Evolutionary conservation across 2,888 invertebrate species (phyloP).

Genomic region (Papilio protenor): DNA sequence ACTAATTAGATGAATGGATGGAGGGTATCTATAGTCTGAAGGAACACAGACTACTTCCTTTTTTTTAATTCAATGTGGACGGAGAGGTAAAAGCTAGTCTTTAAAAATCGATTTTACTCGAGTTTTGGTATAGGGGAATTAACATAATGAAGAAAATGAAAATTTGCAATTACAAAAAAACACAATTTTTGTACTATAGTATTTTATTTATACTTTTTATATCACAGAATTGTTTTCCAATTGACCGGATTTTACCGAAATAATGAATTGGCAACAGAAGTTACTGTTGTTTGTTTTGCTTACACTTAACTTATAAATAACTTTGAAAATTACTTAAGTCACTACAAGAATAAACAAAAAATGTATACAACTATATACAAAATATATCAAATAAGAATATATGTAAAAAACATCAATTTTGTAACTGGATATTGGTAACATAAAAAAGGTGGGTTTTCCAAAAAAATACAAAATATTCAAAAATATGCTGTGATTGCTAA

Average conservation of each 20-base stretch:
- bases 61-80: too few species aligned
- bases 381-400: not conserved
- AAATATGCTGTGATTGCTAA: too few species aligned
- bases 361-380: not conserved
- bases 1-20: too few species aligned
- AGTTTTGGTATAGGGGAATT: too few species aligned
- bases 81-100: too few species aligned
- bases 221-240: conserved; percentile 57
- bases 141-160: not conserved
- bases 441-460: not conserved
- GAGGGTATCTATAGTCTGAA: too few species aligned
- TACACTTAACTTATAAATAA: conserved; percentile 19
- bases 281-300: conserved; percentile 31
- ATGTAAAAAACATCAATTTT: not conserved
- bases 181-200: conserved; percentile 36
- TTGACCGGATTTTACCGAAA: conserved; percentile 41
- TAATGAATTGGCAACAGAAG: conserved; percentile 11
- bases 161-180: not conserved
- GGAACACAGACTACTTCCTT: too few species aligned
- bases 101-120: too few species aligned
- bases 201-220: conserved; percentile 50
- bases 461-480: not conserved
- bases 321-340: conserved; percentile 34
- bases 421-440: not conserved
- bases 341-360: not conserved